Percentiles rank a stretch among this genome's conserved stretches.
Conservation (phyloP, 2,797 vertebrate genomes). For the Galago senegalensis region DNA sequence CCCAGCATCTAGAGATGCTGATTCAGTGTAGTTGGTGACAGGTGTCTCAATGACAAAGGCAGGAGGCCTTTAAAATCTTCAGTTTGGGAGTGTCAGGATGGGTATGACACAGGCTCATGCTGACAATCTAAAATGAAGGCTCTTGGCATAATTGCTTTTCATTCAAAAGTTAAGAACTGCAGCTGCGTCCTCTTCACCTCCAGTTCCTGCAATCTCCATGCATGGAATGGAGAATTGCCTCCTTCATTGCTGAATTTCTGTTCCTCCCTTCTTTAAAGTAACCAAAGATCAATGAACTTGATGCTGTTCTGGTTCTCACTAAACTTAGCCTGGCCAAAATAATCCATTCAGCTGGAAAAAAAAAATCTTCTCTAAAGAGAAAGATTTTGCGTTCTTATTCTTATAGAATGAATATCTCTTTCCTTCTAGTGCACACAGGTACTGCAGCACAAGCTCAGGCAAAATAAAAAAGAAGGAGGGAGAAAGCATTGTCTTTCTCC, state of each 20-base stretch:
- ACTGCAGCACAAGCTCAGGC: slow-evolving; percentile 46
- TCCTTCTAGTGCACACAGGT: slow-evolving; percentile 41
- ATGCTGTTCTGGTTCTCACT: slow-evolving; percentile 66
- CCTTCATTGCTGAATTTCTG: slow-evolving; percentile 67
- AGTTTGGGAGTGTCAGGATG: slow-evolving; percentile 67
- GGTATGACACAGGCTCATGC: slow-evolving; percentile 39
- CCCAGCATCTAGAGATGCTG: slow-evolving; percentile 77
- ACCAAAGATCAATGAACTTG: slow-evolving; percentile 57
- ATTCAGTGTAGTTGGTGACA: slow-evolving; percentile 80
- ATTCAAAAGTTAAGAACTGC: slow-evolving; percentile 75
- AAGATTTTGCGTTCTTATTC: not conserved
- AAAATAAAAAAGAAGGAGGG: not conserved
- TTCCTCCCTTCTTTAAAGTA: slow-evolving; percentile 59
- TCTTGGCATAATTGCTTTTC: slow-evolving; percentile 81
- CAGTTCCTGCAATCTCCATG: slow-evolving; percentile 49
- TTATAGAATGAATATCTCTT: slow-evolving; percentile 59
- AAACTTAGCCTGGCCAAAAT: slow-evolving; percentile 70
- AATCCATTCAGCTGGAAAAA: slow-evolving; percentile 61
- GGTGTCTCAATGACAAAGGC: slow-evolving; percentile 80
- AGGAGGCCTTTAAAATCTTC: slow-evolving; percentile 76
- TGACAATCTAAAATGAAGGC: slow-evolving; percentile 72
- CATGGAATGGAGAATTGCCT: not conserved
- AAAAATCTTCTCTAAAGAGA: slow-evolving; percentile 57
- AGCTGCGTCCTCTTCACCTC: slow-evolving; percentile 75
- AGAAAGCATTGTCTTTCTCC: not conserved